Evolutionary conservation across 2,113 vertebrate species (phyloP), one percentile per base, ranked within the genome.

Genomic region (Mastomys natalensis): DNA sequence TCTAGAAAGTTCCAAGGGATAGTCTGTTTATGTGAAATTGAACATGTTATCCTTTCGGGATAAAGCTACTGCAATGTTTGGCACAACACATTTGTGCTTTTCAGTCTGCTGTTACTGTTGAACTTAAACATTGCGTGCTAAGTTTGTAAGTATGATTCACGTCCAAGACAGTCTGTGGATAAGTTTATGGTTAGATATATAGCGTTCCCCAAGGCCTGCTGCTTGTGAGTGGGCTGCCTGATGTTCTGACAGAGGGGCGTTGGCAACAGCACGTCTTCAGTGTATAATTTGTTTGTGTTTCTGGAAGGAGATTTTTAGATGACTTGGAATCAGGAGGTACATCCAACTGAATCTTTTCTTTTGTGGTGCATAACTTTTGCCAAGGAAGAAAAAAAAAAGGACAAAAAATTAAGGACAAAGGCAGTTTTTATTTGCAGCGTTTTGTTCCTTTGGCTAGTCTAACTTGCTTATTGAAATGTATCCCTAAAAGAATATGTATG

Each of bases 1-100:
- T 98, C 95, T 98, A 85, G 95, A 98, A 97, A 96, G 96, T 98
- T 98, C 98, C 98, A 97, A 3, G 48, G 96, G 95, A 97, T 98
- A 98, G 98, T 98, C 97, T 98, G 97, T 98, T 98, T 98, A 98
- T 98, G 98, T 98, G 98, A 98, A 98, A 98, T 97, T 98, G 98
- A 98, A 98, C 98, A 97, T 98, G 97, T 97, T 98, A 98, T 98
- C 97, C 98, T 98, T 98, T 97, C 97, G 98, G 98, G 97, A 98
- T 97, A 98, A 96, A 98, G 97, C 98, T 98, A 68, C 97, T 98
- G 97, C 95, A 97, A 97, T 97, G 96, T 97, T 98, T 98, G 98
- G 98, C 98, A 98, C 97, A 97, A 95, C 89, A 88, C 95, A 97
- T 97, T 97, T 98, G 98, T 10, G 85, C 98, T 98, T 98, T 97